Evolutionary conservation across 2,888 invertebrate genomes (phyloP).

Genomic region (Lepidonotus clava): DNA sequence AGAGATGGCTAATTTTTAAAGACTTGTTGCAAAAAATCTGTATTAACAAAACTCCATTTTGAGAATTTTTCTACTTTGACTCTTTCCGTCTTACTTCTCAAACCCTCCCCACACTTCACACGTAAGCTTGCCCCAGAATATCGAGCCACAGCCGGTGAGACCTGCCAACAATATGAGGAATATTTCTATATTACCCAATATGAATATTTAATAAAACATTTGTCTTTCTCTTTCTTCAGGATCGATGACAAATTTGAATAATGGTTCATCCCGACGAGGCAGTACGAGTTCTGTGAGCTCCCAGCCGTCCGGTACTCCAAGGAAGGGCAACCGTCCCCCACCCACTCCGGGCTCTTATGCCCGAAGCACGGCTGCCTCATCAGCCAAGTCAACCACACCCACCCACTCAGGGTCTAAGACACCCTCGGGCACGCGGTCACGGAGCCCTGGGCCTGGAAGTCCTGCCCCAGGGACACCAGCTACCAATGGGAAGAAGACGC

Average conservation of each 20-base stretch:
- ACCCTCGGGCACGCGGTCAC: conserved; percentile 28
- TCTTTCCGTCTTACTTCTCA: too few species aligned
- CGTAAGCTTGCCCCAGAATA: too few species aligned
- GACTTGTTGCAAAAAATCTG: neutral
- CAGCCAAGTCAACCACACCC: conserved; percentile 28
- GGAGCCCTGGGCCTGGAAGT: conserved; percentile 40
- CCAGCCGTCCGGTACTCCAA: neutral
- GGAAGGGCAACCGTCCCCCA: neutral
- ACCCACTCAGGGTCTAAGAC: conserved; percentile 1
- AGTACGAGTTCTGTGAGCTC: conserved; percentile 25
- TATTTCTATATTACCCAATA: too few species aligned
- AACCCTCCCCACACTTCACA: too few species aligned
- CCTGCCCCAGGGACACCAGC: conserved; percentile 38
- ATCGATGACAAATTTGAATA: conserved; percentile 37
- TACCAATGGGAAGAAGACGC: conserved; percentile 21
- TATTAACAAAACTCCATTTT: too few species aligned
- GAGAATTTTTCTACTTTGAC: too few species aligned
- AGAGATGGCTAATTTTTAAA: neutral
- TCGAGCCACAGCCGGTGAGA: too few species aligned
- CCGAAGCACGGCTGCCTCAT: conserved; percentile 17
- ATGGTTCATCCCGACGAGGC: conserved; percentile 12
- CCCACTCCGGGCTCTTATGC: neutral
- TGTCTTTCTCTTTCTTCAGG: neutral
- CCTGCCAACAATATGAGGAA: too few species aligned
- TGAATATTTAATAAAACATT: too few species aligned